Percentiles rank a stretch among this genome's conserved stretches.
Evolutionary conservation across 2,797 vertebrate species (phyloP).

Genomic region (Steatocranus sp.): DNA sequence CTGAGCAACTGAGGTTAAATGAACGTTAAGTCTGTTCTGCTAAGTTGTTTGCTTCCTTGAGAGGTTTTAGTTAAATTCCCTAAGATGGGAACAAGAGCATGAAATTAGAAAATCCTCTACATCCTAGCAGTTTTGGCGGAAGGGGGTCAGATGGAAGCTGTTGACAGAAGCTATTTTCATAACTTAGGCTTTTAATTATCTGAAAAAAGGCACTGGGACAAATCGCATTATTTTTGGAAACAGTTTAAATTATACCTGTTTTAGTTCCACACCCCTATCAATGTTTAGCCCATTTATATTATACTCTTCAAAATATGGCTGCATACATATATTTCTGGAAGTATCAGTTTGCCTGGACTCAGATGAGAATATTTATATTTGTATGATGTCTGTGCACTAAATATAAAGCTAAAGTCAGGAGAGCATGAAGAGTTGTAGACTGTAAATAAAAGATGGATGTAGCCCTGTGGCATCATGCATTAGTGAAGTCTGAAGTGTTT

Average conservation of each 20-base stretch:
- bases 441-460: background rate
- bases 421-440: background rate
- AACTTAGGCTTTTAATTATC: background rate
- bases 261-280: background rate
- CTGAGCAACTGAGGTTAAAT: conserved; percentile 11
- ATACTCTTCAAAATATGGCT: background rate
- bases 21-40: conserved; percentile 6
- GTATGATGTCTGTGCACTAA: background rate
- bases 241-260: background rate
- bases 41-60: conserved; percentile 32
- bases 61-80: conserved; percentile 22
- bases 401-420: background rate
- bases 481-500: background rate
- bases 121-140: background rate
- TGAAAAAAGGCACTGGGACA: background rate
- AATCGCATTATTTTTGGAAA: background rate
- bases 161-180: background rate
- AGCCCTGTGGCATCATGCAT: background rate
- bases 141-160: conserved; percentile 9
- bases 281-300: background rate
- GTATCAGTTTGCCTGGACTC: background rate
- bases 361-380: background rate
- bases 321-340: background rate
- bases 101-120: conserved; percentile 44
- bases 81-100: conserved; percentile 26